Conservation (phyloP, 2,888 invertebrate species). For the Crematogaster levior region DNA sequence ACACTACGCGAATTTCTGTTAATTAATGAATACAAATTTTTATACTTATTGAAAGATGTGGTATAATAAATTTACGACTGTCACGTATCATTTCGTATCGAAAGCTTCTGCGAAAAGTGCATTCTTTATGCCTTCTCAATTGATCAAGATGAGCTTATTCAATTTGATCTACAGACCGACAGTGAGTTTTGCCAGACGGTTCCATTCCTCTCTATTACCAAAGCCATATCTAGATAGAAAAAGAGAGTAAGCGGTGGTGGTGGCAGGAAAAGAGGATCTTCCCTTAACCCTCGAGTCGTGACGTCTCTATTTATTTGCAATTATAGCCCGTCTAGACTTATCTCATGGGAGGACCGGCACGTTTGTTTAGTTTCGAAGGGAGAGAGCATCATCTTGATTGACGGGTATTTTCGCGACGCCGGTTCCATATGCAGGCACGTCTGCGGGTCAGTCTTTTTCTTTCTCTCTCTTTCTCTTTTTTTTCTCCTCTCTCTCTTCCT, state of each 20-base stretch:
- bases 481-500: neutral
- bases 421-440: slow-evolving; percentile 32
- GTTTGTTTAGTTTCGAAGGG: slow-evolving; percentile 72
- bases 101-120: neutral
- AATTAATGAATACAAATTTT: neutral
- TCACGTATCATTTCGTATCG: neutral
- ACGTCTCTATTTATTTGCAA: slow-evolving; percentile 79
- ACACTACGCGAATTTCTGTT: neutral
- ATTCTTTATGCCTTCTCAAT: neutral
- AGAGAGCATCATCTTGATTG: slow-evolving; percentile 71
- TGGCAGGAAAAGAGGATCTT: slow-evolving; percentile 21
- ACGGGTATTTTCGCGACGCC: slow-evolving; percentile 67
- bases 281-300: slow-evolving; percentile 19
- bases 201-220: neutral
- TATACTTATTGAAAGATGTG: neutral
- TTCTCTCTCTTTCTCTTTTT: neutral
- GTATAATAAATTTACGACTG: neutral
- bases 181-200: neutral
- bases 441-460: slow-evolving; percentile 14
- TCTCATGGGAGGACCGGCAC: slow-evolving; percentile 61
- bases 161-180: slow-evolving; percentile 3
- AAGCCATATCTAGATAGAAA: slow-evolving; percentile 24
- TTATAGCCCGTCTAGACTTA: slow-evolving; percentile 73
- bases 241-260: slow-evolving; percentile 13
- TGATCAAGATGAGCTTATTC: slow-evolving; percentile 7